Conservation (phyloP, 1,140 invertebrate genomes). For the Drosophila quadrilineata region DNA sequence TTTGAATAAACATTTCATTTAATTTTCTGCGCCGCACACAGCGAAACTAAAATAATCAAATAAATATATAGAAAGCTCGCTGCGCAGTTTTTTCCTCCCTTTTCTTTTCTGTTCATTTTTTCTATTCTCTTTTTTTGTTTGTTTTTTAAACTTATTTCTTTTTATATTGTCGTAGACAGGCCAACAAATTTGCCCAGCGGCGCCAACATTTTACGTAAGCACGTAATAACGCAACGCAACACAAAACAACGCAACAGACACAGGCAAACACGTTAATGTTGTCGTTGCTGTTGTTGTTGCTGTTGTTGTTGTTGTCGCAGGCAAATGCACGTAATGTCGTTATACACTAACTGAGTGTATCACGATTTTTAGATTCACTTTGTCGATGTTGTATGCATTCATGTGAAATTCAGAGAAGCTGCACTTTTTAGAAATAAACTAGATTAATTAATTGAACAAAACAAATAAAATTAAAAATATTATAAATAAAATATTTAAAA, state of each 20-base stretch:
- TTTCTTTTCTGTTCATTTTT: background rate
- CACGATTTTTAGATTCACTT: background rate
- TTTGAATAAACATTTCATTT: conserved; percentile 80
- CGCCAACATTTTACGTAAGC: conserved; percentile 66
- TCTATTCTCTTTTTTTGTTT: background rate
- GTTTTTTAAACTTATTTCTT: conserved; percentile 3
- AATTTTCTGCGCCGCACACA: conserved; percentile 57
- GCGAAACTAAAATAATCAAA: conserved; percentile 69
- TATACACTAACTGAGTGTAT: conserved; percentile 3
- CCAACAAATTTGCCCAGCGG: conserved; percentile 60
- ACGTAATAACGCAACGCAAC: conserved; percentile 48
- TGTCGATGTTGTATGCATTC: background rate
- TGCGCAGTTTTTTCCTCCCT: too few relatives aligned
- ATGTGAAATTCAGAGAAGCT: too few relatives aligned
- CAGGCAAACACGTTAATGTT: conserved; percentile 17
- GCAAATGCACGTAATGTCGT: conserved; percentile 36
- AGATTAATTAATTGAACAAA: too few relatives aligned
- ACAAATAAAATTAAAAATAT: too few relatives aligned
- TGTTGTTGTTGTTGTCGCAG: conserved; percentile 8
- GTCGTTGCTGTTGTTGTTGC: background rate
- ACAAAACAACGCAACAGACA: background rate
- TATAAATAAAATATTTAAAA: too few relatives aligned
- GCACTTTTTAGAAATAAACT: too few relatives aligned
- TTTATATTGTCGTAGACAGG: conserved; percentile 14
- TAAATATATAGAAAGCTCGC: conserved; percentile 52